These are phyloP conservation scores for Notothenia rossii DNA, from an alignment of 2,113 vertebrate species.

Conservation along the genomic window DNA sequence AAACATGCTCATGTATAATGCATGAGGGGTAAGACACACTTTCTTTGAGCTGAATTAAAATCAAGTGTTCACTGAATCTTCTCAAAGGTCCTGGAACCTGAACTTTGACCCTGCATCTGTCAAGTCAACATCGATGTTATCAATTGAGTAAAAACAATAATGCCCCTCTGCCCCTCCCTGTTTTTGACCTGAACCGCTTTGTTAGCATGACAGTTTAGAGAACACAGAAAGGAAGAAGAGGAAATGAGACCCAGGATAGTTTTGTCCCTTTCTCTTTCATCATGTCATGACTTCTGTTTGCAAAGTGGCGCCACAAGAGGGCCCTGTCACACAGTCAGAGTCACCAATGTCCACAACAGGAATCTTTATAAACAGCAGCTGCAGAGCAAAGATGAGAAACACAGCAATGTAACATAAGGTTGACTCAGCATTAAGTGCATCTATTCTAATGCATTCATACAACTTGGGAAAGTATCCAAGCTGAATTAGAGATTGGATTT, in stretches of 20 bases:
- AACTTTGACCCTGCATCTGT: conserved; percentile 6
- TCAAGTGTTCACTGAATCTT: not conserved
- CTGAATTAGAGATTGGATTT: not conserved
- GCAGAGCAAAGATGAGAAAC: not conserved
- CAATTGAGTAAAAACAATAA: not conserved
- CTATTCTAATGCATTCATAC: too few relatives aligned
- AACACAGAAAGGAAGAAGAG: not conserved
- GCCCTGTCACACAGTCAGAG: conserved; percentile 47
- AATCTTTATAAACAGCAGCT: not conserved
- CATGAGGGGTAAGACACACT: conserved; percentile 1
- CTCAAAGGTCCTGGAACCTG: not conserved
- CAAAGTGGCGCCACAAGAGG: conserved; percentile 58
- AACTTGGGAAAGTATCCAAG: not conserved
- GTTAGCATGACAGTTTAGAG: not conserved
- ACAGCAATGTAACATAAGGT: not conserved
- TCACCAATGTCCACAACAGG: not conserved
- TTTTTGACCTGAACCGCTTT: not conserved
- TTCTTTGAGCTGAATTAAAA: not conserved
- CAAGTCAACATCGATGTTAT: not conserved
- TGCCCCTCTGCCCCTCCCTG: not conserved
- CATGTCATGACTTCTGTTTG: conserved; percentile 7
- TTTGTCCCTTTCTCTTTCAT: not conserved
- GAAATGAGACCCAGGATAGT: not conserved
- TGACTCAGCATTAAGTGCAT: not conserved
- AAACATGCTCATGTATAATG: not conserved